phyloP scores from a whole-genome alignment of 2,113 vertebrate species.

The Corvus cornix region DNA sequence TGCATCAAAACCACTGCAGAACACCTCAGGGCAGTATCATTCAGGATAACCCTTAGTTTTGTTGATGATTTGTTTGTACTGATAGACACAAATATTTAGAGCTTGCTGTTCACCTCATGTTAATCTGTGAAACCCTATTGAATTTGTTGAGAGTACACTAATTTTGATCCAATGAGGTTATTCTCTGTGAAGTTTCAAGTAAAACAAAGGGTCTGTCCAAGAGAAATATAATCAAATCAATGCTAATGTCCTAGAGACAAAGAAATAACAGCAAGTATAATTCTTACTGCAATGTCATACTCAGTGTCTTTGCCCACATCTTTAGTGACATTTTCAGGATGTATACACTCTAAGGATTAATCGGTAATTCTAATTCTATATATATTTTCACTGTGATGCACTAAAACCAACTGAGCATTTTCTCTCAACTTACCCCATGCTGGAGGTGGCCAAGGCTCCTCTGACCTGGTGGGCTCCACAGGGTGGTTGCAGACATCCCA shows the following conservation, averaged over 20 bases:
- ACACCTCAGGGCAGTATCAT: neutral
- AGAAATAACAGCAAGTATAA: neutral
- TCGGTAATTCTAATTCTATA: neutral
- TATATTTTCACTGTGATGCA: neutral
- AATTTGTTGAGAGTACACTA: neutral
- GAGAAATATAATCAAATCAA: neutral
- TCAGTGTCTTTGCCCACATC: neutral
- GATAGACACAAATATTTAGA: neutral
- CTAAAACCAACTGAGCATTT: neutral
- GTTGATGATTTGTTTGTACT: neutral
- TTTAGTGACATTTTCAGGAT: neutral
- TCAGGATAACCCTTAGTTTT: neutral
- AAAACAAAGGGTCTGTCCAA: neutral
- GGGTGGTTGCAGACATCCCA: conserved; percentile 59
- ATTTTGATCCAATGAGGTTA: neutral
- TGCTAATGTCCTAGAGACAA: neutral
- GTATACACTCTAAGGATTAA: neutral
- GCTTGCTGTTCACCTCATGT: neutral
- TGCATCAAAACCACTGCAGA: neutral
- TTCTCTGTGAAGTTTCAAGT: neutral
- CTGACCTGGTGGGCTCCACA: neutral
- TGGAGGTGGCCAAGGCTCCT: neutral
- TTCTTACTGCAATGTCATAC: neutral
- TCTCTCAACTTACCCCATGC: conserved; percentile 49
- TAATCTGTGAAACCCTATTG: neutral